Evolutionary conservation across 2,888 invertebrate genomes (phyloP), one percentile per base, ranked within the genome.

Genomic region (Melanophora roralis): DNA sequence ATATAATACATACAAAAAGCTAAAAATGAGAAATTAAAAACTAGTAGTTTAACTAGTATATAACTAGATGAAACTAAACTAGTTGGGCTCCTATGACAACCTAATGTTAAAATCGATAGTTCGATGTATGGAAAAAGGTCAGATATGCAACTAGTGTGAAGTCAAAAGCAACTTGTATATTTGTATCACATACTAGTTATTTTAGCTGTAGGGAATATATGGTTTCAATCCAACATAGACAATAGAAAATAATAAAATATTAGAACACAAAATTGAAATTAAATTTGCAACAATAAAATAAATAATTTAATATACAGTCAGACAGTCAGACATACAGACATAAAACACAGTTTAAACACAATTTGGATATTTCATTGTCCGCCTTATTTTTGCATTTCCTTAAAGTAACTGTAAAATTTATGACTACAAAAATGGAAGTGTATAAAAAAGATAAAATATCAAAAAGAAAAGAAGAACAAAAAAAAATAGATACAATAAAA

Each of bases 251-350:
- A 14, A 34, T 38, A 43, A 43, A 12, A 45, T 40, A 55, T 51
- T 23, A 65, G 34, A 51, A 47, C 5, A 51, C 11, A n/a, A 76
- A 75, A 69, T 62, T 72, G 51, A 67, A 73, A 78, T 73, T 60
- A 60, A 72, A 72, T 72, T 72, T 11, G 14, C 45, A 72, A 72
- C 60, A 72, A 72, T 67, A 78, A 67, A 78, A 78, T 68, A 78
- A 72, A 78, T 78, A 72, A 51, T 62, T 49, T 12, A 12, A 7
- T 14, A 11, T 16, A 43, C 14, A 43, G 12, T 8, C 43, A 38
- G 21, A 59, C 47, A 71, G 40, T 27, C 49, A 8, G 1, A 53
- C 27, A 9, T 7, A 60, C 1, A 34, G 43, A 43, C 60, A 51
- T 36, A 57, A 36, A 57, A 36, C 19, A 51, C 19, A 60, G n/a